phyloP scores from a whole-genome alignment of 1,140 invertebrate species.

The Drosophila nikananu region DNA sequence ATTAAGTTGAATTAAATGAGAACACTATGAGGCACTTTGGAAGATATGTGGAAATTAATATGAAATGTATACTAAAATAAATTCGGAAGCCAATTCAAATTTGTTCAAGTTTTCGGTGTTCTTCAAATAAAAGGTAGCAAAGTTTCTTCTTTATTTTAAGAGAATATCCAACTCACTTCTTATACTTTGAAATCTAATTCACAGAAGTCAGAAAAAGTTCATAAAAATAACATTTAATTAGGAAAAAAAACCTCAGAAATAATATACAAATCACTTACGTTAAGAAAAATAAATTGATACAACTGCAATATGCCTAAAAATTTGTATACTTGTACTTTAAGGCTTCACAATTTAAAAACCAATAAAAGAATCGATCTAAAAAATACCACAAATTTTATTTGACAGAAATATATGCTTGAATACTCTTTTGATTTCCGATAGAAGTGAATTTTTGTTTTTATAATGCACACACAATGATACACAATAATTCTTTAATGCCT shows the following conservation, averaged over 20 bases:
- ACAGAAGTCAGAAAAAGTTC: not conserved
- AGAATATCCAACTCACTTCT: no score
- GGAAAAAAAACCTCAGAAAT: not conserved
- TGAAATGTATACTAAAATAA: no score
- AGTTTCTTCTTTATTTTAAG: not conserved
- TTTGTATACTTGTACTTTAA: not conserved
- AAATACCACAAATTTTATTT: not conserved
- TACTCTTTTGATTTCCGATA: not conserved
- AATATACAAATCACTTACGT: not conserved
- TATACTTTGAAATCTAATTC: not conserved
- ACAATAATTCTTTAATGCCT: not conserved
- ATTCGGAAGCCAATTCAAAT: not conserved
- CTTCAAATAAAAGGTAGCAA: not conserved
- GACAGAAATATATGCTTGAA: not conserved
- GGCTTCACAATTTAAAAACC: not conserved
- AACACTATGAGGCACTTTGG: no score
- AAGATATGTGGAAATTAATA: not conserved
- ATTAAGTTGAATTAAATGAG: not conserved
- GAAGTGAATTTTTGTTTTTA: not conserved
- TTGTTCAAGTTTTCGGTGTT: not conserved
- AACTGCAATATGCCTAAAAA: not conserved
- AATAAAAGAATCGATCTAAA: not conserved
- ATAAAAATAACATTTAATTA: not conserved
- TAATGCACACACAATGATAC: conserved; percentile 1
- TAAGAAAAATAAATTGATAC: not conserved